Percentiles rank a stretch among this genome's conserved stretches.
Conservation (phyloP, 1,140 invertebrate species). For the Drosophila parvula region DNA sequence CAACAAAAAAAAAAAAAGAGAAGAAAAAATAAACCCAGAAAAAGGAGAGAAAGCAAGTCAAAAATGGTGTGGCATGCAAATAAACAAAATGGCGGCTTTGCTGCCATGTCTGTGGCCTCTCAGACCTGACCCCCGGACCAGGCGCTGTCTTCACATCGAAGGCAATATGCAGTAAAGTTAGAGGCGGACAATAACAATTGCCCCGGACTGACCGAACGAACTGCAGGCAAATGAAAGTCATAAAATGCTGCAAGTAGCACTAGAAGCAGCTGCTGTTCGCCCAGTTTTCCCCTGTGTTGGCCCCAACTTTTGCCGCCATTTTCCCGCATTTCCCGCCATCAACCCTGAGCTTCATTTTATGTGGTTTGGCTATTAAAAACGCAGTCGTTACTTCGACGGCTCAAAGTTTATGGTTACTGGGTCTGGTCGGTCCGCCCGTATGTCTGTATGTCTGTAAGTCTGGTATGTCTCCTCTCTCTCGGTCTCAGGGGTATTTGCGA, state of each 20-base stretch:
- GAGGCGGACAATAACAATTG: constrained; percentile 48
- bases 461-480: constrained; percentile 7
- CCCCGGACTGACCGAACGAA: constrained; percentile 52
- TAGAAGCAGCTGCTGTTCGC: constrained; percentile 31
- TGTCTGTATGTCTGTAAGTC: no score
- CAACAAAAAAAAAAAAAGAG: constrained; percentile 21
- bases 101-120: constrained; percentile 16
- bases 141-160: constrained; percentile 13
- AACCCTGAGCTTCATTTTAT: constrained; percentile 34
- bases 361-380: constrained; percentile 70
- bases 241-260: constrained; percentile 65
- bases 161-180: constrained; percentile 68
- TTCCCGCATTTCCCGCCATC: constrained; percentile 1
- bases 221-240: constrained; percentile 72
- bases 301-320: neutral
- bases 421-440: constrained; percentile 16
- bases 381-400: constrained; percentile 75
- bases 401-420: constrained; percentile 64
- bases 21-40: neutral
- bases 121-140: neutral
- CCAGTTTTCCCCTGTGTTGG: constrained; percentile 7
- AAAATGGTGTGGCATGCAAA: constrained; percentile 54
- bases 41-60: constrained; percentile 3
- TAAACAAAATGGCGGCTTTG: constrained; percentile 58
- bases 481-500: constrained; percentile 58